A percentile compares a stretch with the other conserved stretches of the same genome.
Evolutionary conservation across 2,797 vertebrate genomes (phyloP).

Genomic region (Xiphophorus birchmanni): DNA sequence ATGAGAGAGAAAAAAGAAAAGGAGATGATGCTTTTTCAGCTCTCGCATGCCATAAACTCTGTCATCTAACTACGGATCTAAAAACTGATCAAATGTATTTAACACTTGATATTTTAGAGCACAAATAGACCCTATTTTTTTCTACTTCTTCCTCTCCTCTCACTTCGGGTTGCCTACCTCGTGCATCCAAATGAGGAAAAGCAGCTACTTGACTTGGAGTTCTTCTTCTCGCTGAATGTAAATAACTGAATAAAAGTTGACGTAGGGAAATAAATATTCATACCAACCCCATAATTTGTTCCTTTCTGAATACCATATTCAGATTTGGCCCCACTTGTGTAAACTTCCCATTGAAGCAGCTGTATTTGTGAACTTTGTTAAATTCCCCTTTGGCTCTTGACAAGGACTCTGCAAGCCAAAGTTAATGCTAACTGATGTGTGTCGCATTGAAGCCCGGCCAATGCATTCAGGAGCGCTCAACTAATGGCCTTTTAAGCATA

Average conservation of each 20-base stretch:
- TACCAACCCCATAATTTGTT: background rate
- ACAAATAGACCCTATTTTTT: background rate
- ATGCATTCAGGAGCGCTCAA: slow-evolving; percentile 40
- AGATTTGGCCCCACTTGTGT: slow-evolving; percentile 8
- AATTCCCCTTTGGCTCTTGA: slow-evolving; percentile 27
- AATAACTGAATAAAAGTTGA: slow-evolving; percentile 2
- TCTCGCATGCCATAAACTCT: background rate
- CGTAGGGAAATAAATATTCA: background rate
- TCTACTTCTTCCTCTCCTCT: background rate
- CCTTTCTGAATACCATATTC: background rate
- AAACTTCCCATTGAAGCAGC: slow-evolving; percentile 2
- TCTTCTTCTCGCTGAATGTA: background rate
- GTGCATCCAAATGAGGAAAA: background rate
- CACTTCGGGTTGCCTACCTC: background rate
- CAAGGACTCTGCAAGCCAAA: slow-evolving; percentile 32
- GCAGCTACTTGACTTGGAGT: background rate
- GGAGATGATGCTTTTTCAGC: background rate
- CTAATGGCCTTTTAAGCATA: slow-evolving; percentile 72
- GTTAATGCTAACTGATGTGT: slow-evolving; percentile 50
- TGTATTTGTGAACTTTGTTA: slow-evolving; percentile 22
- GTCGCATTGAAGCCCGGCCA: slow-evolving; percentile 29
- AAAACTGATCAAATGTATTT: background rate
- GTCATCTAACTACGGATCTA: background rate
- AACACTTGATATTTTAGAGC: background rate
- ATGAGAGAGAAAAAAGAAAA: background rate